A percentile compares a stretch with the other conserved stretches of the same genome.
These are phyloP conservation scores for Chinchilla lanigera DNA, from an alignment of 2,113 vertebrate species.

Conservation along the genomic window DNA sequence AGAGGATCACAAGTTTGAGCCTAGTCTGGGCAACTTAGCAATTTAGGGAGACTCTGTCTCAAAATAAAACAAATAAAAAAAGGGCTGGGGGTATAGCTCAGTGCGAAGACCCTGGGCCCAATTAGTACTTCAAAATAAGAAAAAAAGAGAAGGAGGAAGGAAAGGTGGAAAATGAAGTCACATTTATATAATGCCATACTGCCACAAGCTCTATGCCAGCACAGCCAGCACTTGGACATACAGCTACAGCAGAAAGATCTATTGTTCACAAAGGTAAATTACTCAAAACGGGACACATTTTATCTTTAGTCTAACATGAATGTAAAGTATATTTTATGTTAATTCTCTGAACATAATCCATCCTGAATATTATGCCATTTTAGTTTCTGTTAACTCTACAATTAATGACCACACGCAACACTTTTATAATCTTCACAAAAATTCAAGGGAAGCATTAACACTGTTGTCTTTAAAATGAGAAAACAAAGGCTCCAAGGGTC, in stretches of 20 bases:
- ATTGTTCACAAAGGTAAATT: conserved; percentile 16
- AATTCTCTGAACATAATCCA: background rate
- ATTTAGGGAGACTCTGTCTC: background rate
- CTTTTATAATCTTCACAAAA: background rate
- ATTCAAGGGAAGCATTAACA: conserved; percentile 15
- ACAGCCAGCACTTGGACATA: background rate
- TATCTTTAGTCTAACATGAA: background rate
- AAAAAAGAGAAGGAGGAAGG: background rate
- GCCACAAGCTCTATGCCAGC: background rate
- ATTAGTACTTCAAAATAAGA: background rate
- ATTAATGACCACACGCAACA: background rate
- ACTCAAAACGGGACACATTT: background rate
- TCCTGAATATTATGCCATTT: background rate
- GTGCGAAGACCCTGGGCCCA: background rate
- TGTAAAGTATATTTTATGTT: background rate
- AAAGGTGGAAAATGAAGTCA: background rate
- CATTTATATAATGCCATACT: background rate
- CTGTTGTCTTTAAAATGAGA: conserved; percentile 5
- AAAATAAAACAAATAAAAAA: background rate
- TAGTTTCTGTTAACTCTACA: background rate
- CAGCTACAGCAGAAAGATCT: background rate
- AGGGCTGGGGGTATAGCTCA: background rate
- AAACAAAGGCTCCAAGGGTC: background rate
- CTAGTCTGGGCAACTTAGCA: background rate
- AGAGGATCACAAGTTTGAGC: background rate